These are phyloP conservation scores for Holothuria scabra DNA, from an alignment of 53 echinoderm and acorn worm genomes.

Conservation along the genomic window DNA sequence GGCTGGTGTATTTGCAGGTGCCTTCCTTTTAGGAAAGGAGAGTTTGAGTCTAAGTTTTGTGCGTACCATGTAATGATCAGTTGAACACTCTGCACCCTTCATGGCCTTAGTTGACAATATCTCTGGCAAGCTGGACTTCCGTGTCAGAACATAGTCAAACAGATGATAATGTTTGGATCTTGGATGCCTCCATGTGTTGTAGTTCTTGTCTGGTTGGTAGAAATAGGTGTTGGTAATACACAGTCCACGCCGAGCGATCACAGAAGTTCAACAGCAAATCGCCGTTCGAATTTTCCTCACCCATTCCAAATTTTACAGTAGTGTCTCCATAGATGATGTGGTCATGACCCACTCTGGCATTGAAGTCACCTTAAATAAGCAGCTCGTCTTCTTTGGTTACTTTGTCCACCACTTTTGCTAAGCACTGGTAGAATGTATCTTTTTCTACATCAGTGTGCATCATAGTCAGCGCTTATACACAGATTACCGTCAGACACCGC, in stretches of 20 bases:
- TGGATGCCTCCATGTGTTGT: slow-evolving; percentile 58
- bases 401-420: slow-evolving; percentile 23
- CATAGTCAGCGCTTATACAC: slow-evolving; percentile 57
- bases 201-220: slow-evolving; percentile 52
- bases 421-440: slow-evolving; percentile 42
- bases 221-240: slow-evolving; percentile 66
- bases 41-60: slow-evolving; percentile 47
- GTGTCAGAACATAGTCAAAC: slow-evolving; percentile 59
- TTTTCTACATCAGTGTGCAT: slow-evolving; percentile 48
- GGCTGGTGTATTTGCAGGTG: slow-evolving; percentile 35
- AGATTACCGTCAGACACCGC: slow-evolving; percentile 27
- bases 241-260: slow-evolving; percentile 47
- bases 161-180: slow-evolving; percentile 60
- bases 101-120: slow-evolving; percentile 47
- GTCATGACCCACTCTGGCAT: slow-evolving; percentile 59
- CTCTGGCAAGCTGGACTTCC: slow-evolving; percentile 32
- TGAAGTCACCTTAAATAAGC: slow-evolving; percentile 63
- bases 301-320: slow-evolving; percentile 53
- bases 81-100: slow-evolving; percentile 51
- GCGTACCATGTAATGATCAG: slow-evolving; percentile 57
- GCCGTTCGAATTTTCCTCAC: slow-evolving; percentile 56
- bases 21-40: slow-evolving; percentile 22
- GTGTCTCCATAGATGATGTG: slow-evolving; percentile 23
- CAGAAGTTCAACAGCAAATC: slow-evolving; percentile 53
- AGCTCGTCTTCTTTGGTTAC: slow-evolving; percentile 50